phyloP scores from a whole-genome alignment of 2,888 invertebrate genomes.

The Tricholauxania praeusta region DNA sequence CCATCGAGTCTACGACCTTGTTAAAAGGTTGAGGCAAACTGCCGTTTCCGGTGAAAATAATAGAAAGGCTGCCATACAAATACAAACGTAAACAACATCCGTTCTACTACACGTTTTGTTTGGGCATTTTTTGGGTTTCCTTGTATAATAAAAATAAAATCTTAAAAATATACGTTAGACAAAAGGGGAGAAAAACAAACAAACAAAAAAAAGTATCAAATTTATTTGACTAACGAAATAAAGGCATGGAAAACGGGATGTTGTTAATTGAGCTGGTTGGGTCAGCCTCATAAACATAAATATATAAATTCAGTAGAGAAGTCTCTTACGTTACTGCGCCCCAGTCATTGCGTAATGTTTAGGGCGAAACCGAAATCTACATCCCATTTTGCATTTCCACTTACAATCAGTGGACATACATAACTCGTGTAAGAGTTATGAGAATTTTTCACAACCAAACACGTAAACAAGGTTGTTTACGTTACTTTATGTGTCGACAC shows the following conservation, averaged over 20 bases:
- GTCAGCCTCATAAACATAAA: too few relatives aligned
- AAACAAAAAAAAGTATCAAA: not conserved
- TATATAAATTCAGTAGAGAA: too few relatives aligned
- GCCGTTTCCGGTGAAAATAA: conserved; percentile 15
- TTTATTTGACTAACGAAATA: not conserved
- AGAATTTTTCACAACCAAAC: not conserved
- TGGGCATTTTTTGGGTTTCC: not conserved
- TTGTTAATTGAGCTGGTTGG: too few relatives aligned
- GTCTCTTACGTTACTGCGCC: too few relatives aligned
- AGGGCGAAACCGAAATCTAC: too few relatives aligned
- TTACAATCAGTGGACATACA: too few relatives aligned
- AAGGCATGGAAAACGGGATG: not conserved
- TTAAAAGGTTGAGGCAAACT: not conserved
- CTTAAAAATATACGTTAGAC: not conserved
- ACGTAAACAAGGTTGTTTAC: conserved; percentile 18
- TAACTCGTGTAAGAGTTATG: too few relatives aligned
- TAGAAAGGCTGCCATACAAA: not conserved
- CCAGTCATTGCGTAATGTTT: too few relatives aligned
- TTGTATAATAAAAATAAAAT: not conserved
- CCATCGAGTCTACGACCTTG: conserved; percentile 16
- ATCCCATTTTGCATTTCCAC: too few relatives aligned
- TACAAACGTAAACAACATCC: not conserved
- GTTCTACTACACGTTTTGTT: too few relatives aligned
- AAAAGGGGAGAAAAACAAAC: not conserved
- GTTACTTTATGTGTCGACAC: not conserved